phyloP scores from a whole-genome alignment of 1,140 invertebrate genomes.

The Dendroctonus valens region DNA sequence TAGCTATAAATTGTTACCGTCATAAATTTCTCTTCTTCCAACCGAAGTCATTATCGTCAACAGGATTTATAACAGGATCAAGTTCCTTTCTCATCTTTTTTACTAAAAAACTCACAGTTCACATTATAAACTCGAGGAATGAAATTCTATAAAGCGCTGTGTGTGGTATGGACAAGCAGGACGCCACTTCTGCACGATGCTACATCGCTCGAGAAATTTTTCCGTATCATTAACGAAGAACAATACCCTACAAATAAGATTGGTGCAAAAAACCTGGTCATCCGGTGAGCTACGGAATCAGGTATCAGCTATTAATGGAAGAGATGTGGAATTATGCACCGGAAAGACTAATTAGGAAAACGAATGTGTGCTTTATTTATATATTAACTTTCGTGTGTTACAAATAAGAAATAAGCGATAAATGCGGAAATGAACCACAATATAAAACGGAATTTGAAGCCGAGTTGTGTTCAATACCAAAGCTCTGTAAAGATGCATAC shows the following conservation, averaged over 20 bases:
- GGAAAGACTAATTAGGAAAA: no score
- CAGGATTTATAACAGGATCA: constrained; percentile 12
- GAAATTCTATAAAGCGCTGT: constrained; percentile 11
- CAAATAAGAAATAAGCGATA: no score
- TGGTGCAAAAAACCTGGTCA: constrained; percentile 12
- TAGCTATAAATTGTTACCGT: no score
- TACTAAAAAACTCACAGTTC: constrained; percentile 3
- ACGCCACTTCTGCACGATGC: constrained; percentile 8
- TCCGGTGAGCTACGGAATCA: not conserved
- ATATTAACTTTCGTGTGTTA: no score
- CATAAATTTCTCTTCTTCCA: not conserved
- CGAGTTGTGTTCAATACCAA: no score
- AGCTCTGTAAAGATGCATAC: no score
- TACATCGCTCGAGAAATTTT: constrained; percentile 11
- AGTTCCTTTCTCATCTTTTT: constrained; percentile 19
- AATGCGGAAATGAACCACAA: no score
- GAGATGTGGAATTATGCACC: no score
- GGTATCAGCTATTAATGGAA: no score
- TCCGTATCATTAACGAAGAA: constrained; percentile 22
- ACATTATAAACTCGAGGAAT: constrained; percentile 1
- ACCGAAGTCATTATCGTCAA: constrained; percentile 5
- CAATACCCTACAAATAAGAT: constrained; percentile 18
- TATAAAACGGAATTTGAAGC: no score
- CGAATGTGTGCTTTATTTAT: no score
- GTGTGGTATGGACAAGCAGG: constrained; percentile 10